These are phyloP conservation scores for Empis stercorea DNA, from an alignment of 2,888 invertebrate genomes.

Conservation along the genomic window DNA sequence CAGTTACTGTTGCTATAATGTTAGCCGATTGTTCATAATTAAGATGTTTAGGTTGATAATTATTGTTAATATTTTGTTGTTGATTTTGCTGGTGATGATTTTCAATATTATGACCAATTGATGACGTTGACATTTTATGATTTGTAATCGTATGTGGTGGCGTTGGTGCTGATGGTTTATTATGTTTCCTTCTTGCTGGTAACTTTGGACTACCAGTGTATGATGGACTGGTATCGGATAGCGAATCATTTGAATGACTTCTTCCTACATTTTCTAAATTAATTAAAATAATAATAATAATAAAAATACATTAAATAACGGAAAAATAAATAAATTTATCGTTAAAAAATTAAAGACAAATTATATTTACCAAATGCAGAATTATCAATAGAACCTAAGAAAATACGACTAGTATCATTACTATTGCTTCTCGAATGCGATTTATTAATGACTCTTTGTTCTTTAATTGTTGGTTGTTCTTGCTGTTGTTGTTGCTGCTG, in stretches of 20 bases:
- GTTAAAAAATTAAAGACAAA: too few relatives aligned
- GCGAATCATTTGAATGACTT: constrained; percentile 53
- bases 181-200: constrained; percentile 55
- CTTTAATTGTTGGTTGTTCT: constrained; percentile 7
- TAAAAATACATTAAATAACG: too few relatives aligned
- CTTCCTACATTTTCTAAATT: constrained; percentile 24
- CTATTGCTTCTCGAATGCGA: constrained; percentile 45
- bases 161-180: constrained; percentile 59
- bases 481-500: constrained; percentile 35
- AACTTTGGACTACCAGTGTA: constrained; percentile 61
- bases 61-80: background rate
- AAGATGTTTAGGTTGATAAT: too few relatives aligned
- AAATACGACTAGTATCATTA: constrained; percentile 44
- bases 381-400: constrained; percentile 34
- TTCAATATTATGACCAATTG: background rate
- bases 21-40: too few relatives aligned
- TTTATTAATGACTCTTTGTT: constrained; percentile 10
- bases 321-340: too few relatives aligned
- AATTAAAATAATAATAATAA: too few relatives aligned
- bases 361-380: background rate
- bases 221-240: constrained; percentile 56
- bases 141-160: constrained; percentile 37
- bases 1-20: too few relatives aligned
- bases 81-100: constrained; percentile 23
- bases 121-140: background rate